Evolutionary conservation across 1,140 invertebrate genomes (phyloP).

Genomic region (Campoletis sonorensis): DNA sequence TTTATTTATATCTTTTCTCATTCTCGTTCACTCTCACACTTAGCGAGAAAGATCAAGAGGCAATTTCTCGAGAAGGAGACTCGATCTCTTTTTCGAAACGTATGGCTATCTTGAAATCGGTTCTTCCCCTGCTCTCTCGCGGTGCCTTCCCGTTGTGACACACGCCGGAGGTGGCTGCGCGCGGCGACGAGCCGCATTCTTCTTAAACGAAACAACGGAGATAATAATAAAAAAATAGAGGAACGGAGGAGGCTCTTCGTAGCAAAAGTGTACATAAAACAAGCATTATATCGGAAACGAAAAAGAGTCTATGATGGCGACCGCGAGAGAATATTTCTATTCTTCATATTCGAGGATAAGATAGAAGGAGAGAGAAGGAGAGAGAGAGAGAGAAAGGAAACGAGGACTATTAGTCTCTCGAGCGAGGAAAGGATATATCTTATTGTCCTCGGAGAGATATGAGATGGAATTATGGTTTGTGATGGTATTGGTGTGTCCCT

Average conservation of each 20-base stretch:
- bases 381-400: not conserved
- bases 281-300: not conserved
- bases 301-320: not conserved
- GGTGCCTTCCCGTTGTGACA: too few relatives aligned
- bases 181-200: too few relatives aligned
- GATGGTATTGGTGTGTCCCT: not conserved
- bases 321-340: constrained; percentile 2
- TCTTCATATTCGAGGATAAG: not conserved
- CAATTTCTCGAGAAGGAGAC: too few relatives aligned
- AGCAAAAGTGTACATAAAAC: not conserved
- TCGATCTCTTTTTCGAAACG: too few relatives aligned
- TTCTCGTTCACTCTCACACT: not conserved
- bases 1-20: too few relatives aligned
- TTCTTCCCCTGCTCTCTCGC: too few relatives aligned
- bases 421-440: constrained; percentile 45
- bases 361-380: not conserved
- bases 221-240: too few relatives aligned
- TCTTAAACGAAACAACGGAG: too few relatives aligned
- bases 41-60: too few relatives aligned
- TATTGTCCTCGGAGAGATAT: constrained; percentile 36
- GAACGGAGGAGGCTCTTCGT: too few relatives aligned
- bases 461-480: constrained; percentile 35
- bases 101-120: too few relatives aligned
- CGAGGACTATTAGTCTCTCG: constrained; percentile 43
- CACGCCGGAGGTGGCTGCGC: too few relatives aligned